Evolutionary conservation across 2,797 vertebrate species (phyloP).

Genomic region (Cossypha heuglini): DNA sequence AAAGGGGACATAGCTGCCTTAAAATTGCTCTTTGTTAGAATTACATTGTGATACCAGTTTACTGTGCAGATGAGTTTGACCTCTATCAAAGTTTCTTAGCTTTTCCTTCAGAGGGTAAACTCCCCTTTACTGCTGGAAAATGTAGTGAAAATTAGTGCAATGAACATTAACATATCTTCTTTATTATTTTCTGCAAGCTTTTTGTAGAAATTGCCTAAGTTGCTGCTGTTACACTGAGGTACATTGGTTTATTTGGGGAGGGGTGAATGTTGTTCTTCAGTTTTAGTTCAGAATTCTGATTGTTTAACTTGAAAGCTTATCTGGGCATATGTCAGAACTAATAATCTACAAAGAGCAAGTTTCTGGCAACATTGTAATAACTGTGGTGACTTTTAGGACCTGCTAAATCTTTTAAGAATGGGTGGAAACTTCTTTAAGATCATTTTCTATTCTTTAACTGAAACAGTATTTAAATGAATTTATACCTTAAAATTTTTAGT

Average conservation of each 20-base stretch:
- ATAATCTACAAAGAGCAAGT: not conserved
- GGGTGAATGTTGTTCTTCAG: not conserved
- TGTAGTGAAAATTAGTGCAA: not conserved
- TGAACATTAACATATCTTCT: not conserved
- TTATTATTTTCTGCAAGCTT: not conserved
- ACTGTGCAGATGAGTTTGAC: not conserved
- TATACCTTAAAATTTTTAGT: not conserved
- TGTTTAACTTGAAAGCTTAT: constrained; percentile 12
- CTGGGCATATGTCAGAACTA: not conserved
- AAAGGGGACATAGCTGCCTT: not conserved
- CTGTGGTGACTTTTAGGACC: not conserved
- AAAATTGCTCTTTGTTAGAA: not conserved
- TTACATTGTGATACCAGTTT: not conserved
- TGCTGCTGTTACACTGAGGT: not conserved
- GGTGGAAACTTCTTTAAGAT: not conserved
- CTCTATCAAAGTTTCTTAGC: not conserved
- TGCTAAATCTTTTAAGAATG: not conserved
- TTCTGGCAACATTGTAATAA: not conserved
- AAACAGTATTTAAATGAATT: not conserved
- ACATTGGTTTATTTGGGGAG: not conserved
- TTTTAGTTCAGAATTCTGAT: constrained; percentile 1
- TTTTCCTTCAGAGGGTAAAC: not conserved
- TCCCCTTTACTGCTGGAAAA: not conserved
- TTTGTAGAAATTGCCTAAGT: not conserved
- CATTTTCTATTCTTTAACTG: not conserved